Conservation (phyloP, 2,888 invertebrate genomes). For the Patella pellucida region DNA sequence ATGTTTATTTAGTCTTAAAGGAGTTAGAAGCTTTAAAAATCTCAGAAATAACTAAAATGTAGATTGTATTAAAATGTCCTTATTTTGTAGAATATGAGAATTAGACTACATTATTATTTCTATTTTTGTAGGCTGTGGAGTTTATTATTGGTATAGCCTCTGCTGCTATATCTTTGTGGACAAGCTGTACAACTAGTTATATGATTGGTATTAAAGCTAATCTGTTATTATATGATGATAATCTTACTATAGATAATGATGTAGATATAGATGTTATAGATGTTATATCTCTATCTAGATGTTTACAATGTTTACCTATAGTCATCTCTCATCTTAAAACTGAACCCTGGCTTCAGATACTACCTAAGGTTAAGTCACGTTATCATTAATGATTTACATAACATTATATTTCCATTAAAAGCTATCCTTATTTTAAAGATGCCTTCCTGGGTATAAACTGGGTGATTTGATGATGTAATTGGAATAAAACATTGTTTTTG, state of each 20-base stretch:
- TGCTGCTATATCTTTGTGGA: conserved; percentile 42
- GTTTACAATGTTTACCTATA: conserved; percentile 35
- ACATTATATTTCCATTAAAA: not conserved
- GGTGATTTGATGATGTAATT: too few relatives aligned
- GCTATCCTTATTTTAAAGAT: too few relatives aligned
- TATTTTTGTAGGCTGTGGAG: conserved; percentile 19
- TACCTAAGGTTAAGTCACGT: conserved; percentile 41
- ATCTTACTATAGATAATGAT: not conserved
- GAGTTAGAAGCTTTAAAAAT: not conserved
- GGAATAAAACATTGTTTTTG: too few relatives aligned
- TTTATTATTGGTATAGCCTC: conserved; percentile 38
- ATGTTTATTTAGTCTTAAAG: not conserved
- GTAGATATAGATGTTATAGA: conserved; percentile 30
- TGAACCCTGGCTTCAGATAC: conserved; percentile 51
- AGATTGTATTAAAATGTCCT: not conserved
- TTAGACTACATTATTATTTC: not conserved
- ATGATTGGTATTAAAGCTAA: conserved; percentile 33
- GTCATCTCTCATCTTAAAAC: conserved; percentile 24
- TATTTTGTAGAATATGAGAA: not conserved
- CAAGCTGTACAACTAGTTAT: conserved; percentile 21
- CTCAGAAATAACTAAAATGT: too few relatives aligned
- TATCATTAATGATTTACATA: not conserved
- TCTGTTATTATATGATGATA: conserved; percentile 26
- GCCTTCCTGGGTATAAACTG: not conserved
- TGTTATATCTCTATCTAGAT: conserved; percentile 32